Evolutionary conservation across 2,888 invertebrate genomes (phyloP).

Genomic region (Dicyrtoma fusca): DNA sequence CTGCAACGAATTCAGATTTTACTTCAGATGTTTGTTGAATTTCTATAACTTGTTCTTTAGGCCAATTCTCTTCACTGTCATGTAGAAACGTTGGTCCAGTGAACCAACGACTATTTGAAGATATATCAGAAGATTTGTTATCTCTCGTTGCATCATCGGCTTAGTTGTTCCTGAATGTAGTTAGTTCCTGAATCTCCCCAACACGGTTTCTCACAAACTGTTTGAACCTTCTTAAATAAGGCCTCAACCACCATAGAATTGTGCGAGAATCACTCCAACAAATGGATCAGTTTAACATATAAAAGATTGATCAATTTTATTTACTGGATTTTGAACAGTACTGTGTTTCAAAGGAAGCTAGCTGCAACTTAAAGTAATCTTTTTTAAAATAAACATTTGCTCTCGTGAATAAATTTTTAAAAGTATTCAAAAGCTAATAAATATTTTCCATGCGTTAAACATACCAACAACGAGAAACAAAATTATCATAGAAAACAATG

Average conservation of each 20-base stretch:
- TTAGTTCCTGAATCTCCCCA: constrained; percentile 46
- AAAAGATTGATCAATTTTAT: too few relatives aligned
- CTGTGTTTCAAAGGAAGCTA: too few relatives aligned
- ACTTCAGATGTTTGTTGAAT: not conserved
- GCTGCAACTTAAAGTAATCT: too few relatives aligned
- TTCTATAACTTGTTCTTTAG: constrained; percentile 6
- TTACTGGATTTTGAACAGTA: too few relatives aligned
- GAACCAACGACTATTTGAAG: constrained; percentile 41
- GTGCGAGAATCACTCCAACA: constrained; percentile 47
- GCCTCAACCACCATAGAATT: constrained; percentile 44
- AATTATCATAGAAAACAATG: too few relatives aligned
- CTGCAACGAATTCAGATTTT: not conserved
- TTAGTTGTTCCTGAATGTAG: constrained; percentile 36
- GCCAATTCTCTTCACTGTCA: constrained; percentile 29
- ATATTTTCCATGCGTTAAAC: too few relatives aligned
- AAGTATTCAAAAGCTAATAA: too few relatives aligned
- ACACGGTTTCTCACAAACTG: constrained; percentile 46
- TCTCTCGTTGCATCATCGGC: constrained; percentile 47
- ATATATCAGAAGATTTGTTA: not conserved
- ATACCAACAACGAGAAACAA: too few relatives aligned
- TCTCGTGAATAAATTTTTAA: too few relatives aligned
- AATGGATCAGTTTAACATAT: too few relatives aligned
- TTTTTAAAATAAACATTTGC: too few relatives aligned
- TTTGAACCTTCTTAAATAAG: constrained; percentile 35
- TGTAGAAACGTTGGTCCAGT: constrained; percentile 46